Percentiles rank a stretch among this genome's conserved stretches.
Conservation (phyloP, 2,888 invertebrate species). For the Cephus sareptanus region DNA sequence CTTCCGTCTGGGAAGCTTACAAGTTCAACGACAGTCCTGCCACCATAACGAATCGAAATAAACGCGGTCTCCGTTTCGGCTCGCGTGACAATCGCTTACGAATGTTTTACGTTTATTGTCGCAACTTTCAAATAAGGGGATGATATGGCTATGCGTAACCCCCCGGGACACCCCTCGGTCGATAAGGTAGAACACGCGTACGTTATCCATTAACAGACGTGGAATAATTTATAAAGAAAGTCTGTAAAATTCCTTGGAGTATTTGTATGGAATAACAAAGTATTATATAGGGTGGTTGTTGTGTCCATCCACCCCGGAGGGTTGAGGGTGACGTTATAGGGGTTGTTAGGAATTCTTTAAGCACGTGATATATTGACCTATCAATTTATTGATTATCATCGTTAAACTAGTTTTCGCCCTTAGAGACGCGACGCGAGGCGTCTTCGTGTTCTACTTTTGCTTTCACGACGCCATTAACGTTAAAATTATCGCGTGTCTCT, state of each 20-base stretch:
- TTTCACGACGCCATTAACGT: background rate
- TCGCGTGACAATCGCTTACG: slow-evolving; percentile 18
- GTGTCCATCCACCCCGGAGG: background rate
- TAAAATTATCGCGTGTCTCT: background rate
- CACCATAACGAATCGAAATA: slow-evolving; percentile 19
- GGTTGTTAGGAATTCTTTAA: background rate
- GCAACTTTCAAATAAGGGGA: background rate
- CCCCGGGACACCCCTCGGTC: background rate
- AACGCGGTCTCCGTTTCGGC: slow-evolving; percentile 4
- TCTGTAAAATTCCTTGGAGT: background rate
- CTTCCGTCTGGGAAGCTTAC: background rate
- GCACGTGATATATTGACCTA: background rate
- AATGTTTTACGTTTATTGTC: slow-evolving; percentile 22
- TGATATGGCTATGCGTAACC: background rate
- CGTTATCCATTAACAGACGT: background rate
- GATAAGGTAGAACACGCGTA: background rate
- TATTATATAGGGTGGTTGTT: background rate
- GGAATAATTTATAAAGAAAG: background rate
- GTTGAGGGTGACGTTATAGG: background rate
- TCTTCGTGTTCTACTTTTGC: background rate
- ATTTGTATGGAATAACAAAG: background rate
- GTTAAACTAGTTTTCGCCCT: background rate
- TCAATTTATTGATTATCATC: background rate
- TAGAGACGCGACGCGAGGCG: background rate
- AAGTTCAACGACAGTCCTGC: slow-evolving; percentile 1